Conservation (phyloP, 2,888 invertebrate species). For the Iphiclides podalirius region DNA sequence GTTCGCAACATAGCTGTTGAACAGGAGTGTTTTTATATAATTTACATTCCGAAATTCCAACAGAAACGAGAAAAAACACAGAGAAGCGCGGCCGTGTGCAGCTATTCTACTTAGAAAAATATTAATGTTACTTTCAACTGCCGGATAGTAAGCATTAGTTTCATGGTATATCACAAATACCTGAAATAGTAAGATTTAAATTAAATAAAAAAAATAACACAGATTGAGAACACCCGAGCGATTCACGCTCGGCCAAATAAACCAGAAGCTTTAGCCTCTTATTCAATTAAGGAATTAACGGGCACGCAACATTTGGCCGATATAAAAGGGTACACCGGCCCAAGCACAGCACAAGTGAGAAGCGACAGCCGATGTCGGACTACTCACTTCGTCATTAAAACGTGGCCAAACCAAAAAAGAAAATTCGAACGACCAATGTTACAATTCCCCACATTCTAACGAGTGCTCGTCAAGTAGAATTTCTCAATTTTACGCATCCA, state of each 20-base stretch:
- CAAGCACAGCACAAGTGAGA: conserved; percentile 66
- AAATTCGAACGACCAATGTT: conserved; percentile 40
- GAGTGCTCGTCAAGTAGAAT: conserved; percentile 28
- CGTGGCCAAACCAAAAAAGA: conserved; percentile 30
- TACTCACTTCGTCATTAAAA: conserved; percentile 75
- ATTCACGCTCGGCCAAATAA: conserved; percentile 69
- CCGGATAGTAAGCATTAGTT: too few relatives aligned
- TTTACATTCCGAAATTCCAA: too few relatives aligned
- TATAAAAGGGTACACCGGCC: conserved; percentile 56
- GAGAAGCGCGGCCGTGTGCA: too few relatives aligned
- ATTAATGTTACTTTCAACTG: too few relatives aligned
- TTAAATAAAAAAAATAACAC: conserved; percentile 42
- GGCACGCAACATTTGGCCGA: conserved; percentile 67
- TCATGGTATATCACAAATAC: too few relatives aligned
- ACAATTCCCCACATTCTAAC: conserved; percentile 27
- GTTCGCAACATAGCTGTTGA: too few relatives aligned
- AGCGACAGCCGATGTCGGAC: conserved; percentile 75
- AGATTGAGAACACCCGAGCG: conserved; percentile 63
- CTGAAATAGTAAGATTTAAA: conserved; percentile 16
- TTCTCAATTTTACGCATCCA: conserved; percentile 49
- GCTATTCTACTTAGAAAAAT: too few relatives aligned
- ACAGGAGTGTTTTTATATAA: too few relatives aligned
- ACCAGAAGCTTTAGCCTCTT: conserved; percentile 74
- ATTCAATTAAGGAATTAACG: conserved; percentile 79
- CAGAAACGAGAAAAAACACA: too few relatives aligned